Evolutionary conservation across 2,797 vertebrate genomes (phyloP), one percentile per base, ranked within the genome.

Genomic region (Podarcis lilfordi): DNA sequence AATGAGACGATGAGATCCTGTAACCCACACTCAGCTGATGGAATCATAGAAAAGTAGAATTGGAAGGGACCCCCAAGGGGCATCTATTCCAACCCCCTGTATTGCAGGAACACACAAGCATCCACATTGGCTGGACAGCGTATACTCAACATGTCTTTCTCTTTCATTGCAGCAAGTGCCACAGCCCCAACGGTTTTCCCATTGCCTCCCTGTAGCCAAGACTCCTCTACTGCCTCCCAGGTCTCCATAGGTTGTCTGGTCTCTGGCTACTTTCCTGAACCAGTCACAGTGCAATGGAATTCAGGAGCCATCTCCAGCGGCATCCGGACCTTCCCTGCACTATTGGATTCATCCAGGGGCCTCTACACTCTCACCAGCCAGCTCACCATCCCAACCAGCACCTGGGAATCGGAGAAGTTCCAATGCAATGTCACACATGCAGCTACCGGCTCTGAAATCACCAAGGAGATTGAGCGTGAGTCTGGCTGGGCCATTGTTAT

Each of bases 211-310:
- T 50, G 21, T 84, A 92, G 89, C 64, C 79, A 84, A 9, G 3
- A 43, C 40, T 43, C 40, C 40, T 43, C 40, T 43, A 0, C 76
- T 0, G 0, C 0, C 3, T 0, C 32, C 1, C 0, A 50, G 0
- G 1, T 82, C 79, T 83, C 3, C 0, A 0, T 95, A 25, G 95
- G 89, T 9, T 96, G 95, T 88, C 87, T 96, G 55, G 17, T 90
- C 50, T 61, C 0, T 0, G 89, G 66, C 80, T 96, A 91, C 87
- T 89, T 91, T 32, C 94, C 95, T 0, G 78, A 7, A 8, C 87
- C 91, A 0, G 88, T 91, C 61, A 78, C 29, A 0, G 78, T 90
- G 25, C 7, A 61, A 0, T 90, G 89, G 89, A 81, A 81, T n/a
- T 1, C 59, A 0, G 86, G 19, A 0, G 4, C 68, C 10, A 45